A percentile compares a stretch with the other conserved stretches of the same genome.
Conservation (phyloP, 2,888 invertebrate species). For the Eilema caniola region DNA sequence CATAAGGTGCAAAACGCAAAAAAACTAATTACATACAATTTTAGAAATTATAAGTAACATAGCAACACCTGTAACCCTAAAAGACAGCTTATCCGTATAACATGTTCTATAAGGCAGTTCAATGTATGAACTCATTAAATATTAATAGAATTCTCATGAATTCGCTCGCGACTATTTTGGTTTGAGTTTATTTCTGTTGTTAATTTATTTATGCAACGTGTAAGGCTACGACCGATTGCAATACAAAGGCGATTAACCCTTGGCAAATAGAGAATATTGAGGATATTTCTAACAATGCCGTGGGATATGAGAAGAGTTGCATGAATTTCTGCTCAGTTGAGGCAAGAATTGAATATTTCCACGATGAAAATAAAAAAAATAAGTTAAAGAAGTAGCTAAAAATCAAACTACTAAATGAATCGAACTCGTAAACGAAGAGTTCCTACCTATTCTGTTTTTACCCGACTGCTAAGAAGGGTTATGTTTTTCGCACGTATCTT, state of each 20-base stretch:
- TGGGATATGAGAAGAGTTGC: too few relatives aligned
- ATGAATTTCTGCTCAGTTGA: too few relatives aligned
- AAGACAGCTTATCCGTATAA: neutral
- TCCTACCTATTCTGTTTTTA: too few relatives aligned
- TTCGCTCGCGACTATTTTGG: constrained; percentile 31
- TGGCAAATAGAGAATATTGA: neutral
- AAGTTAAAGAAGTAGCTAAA: too few relatives aligned
- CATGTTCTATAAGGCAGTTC: constrained; percentile 15
- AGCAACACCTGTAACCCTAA: neutral
- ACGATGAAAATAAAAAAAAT: too few relatives aligned
- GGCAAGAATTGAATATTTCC: too few relatives aligned
- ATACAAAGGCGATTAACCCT: neutral
- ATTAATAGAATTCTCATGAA: constrained; percentile 58
- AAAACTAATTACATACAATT: neutral
- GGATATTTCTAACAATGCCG: too few relatives aligned
- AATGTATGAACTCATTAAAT: constrained; percentile 68
- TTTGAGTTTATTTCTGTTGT: constrained; percentile 53
- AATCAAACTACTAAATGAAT: too few relatives aligned
- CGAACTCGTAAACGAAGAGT: too few relatives aligned
- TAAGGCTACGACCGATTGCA: neutral
- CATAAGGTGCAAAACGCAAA: neutral
- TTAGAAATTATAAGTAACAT: neutral
- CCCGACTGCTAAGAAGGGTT: too few relatives aligned
- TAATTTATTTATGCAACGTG: constrained; percentile 33
- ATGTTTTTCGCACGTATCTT: too few relatives aligned